Percentiles rank a stretch among this genome's conserved stretches.
These are phyloP conservation scores for Vireo griseus DNA, from an alignment of 2,797 vertebrate genomes.

Conservation along the genomic window DNA sequence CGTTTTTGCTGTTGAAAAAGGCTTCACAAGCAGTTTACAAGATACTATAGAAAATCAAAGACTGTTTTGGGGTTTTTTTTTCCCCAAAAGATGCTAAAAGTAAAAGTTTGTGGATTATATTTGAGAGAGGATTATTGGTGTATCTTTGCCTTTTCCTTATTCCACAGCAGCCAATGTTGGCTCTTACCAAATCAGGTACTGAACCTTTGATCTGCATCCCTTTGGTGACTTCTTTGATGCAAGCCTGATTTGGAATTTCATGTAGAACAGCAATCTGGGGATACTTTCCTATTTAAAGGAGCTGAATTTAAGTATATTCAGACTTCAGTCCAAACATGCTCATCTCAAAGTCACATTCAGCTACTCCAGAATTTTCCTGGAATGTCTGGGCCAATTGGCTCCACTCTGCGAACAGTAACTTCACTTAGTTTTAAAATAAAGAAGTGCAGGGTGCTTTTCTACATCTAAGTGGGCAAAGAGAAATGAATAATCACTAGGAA, in stretches of 20 bases:
- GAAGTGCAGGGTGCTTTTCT: not conserved
- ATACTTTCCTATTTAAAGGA: not conserved
- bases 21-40: not conserved
- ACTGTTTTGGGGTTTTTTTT: rapidly evolving
- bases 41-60: not conserved
- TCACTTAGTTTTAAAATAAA: not conserved
- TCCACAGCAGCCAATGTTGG: not conserved
- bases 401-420: not conserved
- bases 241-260: not conserved
- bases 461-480: not conserved
- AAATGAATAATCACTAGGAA: not conserved
- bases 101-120: not conserved
- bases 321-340: not conserved
- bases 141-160: not conserved
- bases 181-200: not conserved
- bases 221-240: not conserved
- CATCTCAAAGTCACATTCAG: not conserved
- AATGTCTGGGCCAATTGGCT: not conserved
- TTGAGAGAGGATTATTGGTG: not conserved
- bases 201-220: not conserved
- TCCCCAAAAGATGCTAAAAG: not conserved
- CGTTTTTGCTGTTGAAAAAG: not conserved
- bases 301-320: not conserved
- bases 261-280: not conserved
- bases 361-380: not conserved